Evolutionary conservation across 1,140 invertebrate genomes (phyloP), one percentile per base, ranked within the genome.

Genomic region (Zaprionus taronus): DNA sequence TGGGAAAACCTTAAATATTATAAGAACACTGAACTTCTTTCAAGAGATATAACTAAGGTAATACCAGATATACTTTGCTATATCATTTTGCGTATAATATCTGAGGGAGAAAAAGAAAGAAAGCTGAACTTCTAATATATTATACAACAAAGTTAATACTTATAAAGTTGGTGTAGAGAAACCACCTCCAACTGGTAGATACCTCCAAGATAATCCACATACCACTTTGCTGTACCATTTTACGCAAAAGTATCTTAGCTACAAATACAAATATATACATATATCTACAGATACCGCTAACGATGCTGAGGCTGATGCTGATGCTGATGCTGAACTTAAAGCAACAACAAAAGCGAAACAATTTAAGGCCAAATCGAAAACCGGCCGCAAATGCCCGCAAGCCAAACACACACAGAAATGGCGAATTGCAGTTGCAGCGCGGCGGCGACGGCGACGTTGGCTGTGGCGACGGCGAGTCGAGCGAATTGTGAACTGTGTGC

Each of bases 281-380:
- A 7, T 34, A 34, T 34, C 31, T 34, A 34, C 31, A 47, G n/a
- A 17, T 47, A 47, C 3, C 6, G 41, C 41, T 47, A 47, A 47
- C 41, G 41, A 47, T 47, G 41, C 41, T 47, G n/a, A 34, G 9
- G 31, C 31, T 34, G 31, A 34, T 11, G 31, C 31, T 31, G 31
- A 31, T 31, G 41, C 14, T n/a, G 31, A 34, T 34, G 41, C 14
- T n/a, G 15, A 41, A 17, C 41, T 31, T 47, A 47, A n/a, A 20
- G n/a, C 41, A 47, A 20, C 7, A 47, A 47, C 41, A 63, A 47
- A 70, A 34, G 51, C 51, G 15, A 64, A 75, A 71, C 60, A 49
- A 74, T 74, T 74, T 70, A 71, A 75, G 47, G 67, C 41, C 65
- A 74, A 71, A 75, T 75, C 67, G 72, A 75, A 74, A 69, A 74